Percentiles rank a stretch among this genome's conserved stretches.
Conservation (phyloP, 2,888 invertebrate species). For the Orthosia gracilis region DNA sequence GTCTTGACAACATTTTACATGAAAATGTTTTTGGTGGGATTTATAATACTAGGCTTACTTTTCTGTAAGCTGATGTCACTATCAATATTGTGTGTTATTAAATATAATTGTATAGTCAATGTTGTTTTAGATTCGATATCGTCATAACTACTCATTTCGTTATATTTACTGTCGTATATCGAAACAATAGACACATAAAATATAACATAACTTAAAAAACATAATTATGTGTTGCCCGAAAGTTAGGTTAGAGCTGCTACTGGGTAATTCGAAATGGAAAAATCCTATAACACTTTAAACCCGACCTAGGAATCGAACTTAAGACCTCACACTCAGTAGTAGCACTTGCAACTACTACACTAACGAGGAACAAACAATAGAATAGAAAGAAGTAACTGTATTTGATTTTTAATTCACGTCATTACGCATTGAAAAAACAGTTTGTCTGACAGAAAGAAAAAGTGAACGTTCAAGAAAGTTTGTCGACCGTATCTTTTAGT, state of each 20-base stretch:
- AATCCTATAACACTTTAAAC: too few species aligned
- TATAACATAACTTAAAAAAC: too few species aligned
- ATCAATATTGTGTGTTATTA: background rate
- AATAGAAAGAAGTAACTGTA: background rate
- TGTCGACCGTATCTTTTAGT: constrained; percentile 38
- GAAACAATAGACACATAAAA: too few species aligned
- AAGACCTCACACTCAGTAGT: too few species aligned
- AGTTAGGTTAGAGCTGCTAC: too few species aligned
- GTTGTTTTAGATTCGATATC: background rate
- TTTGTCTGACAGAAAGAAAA: constrained; percentile 39
- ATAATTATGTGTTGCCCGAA: too few species aligned
- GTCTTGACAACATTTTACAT: too few species aligned
- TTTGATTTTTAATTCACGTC: constrained; percentile 14
- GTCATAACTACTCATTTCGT: background rate
- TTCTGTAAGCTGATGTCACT: background rate
- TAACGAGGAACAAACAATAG: too few species aligned
- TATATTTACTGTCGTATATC: background rate
- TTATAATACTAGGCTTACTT: background rate
- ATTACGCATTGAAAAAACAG: constrained; percentile 28
- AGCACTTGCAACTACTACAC: too few species aligned
- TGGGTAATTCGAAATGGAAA: too few species aligned
- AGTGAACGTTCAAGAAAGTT: constrained; percentile 35
- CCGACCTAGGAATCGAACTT: too few species aligned
- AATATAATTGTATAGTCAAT: background rate
- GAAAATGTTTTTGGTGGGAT: too few species aligned